Conservation (phyloP, 1,140 invertebrate genomes). For the Teleogryllus occipitalis region DNA sequence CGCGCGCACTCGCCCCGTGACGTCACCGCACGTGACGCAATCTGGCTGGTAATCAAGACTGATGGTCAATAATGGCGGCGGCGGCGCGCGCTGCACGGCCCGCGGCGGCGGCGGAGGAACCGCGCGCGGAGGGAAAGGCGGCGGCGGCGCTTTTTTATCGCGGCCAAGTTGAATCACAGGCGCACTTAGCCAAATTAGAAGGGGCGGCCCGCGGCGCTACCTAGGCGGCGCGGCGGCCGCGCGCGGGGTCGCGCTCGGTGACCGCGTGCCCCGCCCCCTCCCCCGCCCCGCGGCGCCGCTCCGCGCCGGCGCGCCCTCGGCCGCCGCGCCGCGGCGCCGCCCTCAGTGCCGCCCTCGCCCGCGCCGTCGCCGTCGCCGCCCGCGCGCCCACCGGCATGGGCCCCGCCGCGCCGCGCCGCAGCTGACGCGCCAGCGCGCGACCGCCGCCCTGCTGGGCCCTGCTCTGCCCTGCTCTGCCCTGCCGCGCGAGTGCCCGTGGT, state of each 20-base stretch:
- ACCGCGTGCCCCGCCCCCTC: too few relatives aligned
- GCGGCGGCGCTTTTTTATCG: constrained; percentile 12
- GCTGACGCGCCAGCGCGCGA: background rate
- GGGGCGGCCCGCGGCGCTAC: background rate
- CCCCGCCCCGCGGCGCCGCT: too few relatives aligned
- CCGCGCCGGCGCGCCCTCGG: background rate
- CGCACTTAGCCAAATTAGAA: constrained; percentile 16
- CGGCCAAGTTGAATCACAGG: constrained; percentile 17
- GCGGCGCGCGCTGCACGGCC: too few relatives aligned
- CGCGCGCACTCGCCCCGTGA: too few relatives aligned
- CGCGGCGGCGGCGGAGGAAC: background rate
- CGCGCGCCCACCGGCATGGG: too few relatives aligned
- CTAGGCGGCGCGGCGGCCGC: too few relatives aligned
- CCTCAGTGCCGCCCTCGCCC: too few relatives aligned
- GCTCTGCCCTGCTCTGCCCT: too few relatives aligned
- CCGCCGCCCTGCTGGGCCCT: too few relatives aligned
- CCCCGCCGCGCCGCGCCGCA: background rate
- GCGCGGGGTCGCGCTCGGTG: background rate
- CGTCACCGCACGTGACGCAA: constrained; percentile 7
- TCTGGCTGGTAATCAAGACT: constrained; percentile 21
- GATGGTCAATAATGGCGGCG: constrained; percentile 22
- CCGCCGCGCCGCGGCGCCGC: background rate
- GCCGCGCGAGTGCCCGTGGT: background rate
- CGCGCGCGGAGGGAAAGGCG: background rate
- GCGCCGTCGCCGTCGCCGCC: background rate